Conservation (phyloP, 2,797 vertebrate species). For the Xenentodon cancila region DNA sequence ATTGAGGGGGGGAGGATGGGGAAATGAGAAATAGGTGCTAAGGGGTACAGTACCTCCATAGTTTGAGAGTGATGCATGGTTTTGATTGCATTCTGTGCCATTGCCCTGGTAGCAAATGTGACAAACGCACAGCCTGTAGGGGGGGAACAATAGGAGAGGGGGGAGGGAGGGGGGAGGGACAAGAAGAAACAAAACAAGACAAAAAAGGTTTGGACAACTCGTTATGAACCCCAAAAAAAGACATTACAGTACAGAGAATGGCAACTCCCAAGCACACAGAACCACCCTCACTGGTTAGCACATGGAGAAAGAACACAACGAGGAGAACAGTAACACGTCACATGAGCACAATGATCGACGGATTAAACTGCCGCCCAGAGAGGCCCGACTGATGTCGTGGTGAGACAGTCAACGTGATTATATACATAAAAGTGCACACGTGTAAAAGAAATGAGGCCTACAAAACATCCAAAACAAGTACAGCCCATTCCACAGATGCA, state of each 20-base stretch:
- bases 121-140: constrained; percentile 99
- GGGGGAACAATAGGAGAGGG: constrained; percentile 90
- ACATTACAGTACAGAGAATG: constrained; percentile 88
- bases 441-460: constrained; percentile 44
- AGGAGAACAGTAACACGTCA: constrained; percentile 78
- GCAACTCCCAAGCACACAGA: constrained; percentile 83
- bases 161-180: constrained; percentile 83
- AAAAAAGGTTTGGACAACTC: constrained; percentile 98
- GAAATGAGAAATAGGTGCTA: constrained; percentile 84
- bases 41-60: constrained; percentile 99
- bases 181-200: constrained; percentile 97
- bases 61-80: constrained; percentile 99
- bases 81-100: constrained; percentile 99
- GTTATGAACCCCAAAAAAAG: constrained; percentile 95
- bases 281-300: constrained; percentile 82
- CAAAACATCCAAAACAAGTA: constrained; percentile 25
- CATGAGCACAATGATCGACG: constrained; percentile 77
- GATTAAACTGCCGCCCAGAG: constrained; percentile 64
- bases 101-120: constrained; percentile 99
- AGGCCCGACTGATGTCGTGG: constrained; percentile 64
- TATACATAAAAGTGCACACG: constrained; percentile 63
- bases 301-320: constrained; percentile 79
- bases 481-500: constrained; percentile 15
- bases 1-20: constrained; percentile 35
- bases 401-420: constrained; percentile 64